Evolutionary conservation across 2,797 vertebrate genomes (phyloP), one percentile per base, ranked within the genome.

Genomic region (Hippoglossus hippoglossus): DNA sequence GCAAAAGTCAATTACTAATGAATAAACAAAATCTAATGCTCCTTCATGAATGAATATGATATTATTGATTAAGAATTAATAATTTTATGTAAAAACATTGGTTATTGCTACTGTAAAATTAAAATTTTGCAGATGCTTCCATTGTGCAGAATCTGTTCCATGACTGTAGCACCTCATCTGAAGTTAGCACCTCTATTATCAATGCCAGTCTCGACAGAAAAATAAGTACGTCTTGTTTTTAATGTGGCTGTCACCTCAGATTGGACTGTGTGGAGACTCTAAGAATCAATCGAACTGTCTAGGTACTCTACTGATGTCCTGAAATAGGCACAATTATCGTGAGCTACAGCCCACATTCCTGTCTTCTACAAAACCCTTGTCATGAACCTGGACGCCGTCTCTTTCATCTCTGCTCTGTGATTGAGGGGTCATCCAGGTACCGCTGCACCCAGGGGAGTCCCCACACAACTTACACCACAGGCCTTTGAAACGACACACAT

Each of bases 401-500:
- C 74, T 84, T 81, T 83, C 53, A 82, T 77, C 65, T 39, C 11
- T 0, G 22, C 52, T 59, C 36, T 75, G 74, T 73, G 77, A 71
- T 64, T 0, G 2, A 63, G 67, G 67, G 78, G 80, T 78, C 73
- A 52, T 49, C 24, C 79, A 19, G 61, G 64, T 59, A 41, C 28
- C 3, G 4, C 51, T 4, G 71, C 77, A 28, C 71, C 36, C 26
- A 28, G 0, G 70, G 57, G 25, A 28, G 55, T 47, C 51, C 31
- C 41, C 5, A 22, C 61, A n/a, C 58, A 22, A 41, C 67, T 49
- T 36, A 41, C 13, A 13, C 25, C 3, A n/a, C 2, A 39, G 64
- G 26, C 73, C 78, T 85, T 88, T 84, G 73, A 84, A 87, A 56
- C 18, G 0, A 49, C 25, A 13, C 21, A 73, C 74, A 82, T 86